These are phyloP conservation scores for Cephalopachus bancanus DNA, from an alignment of 2,797 vertebrate species.

Conservation along the genomic window DNA sequence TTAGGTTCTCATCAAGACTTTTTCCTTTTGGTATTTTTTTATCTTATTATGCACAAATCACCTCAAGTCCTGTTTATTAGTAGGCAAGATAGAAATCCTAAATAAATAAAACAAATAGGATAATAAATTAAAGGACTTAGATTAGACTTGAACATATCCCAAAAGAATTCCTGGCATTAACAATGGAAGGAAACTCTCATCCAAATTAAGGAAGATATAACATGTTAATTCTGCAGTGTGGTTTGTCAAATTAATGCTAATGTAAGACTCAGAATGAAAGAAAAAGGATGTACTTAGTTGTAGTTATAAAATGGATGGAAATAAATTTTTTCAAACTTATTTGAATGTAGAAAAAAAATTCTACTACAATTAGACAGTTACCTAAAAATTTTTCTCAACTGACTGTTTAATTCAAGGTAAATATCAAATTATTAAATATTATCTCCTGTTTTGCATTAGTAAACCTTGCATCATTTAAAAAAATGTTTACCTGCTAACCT, in stretches of 20 bases:
- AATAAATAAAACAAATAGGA: constrained; percentile 66
- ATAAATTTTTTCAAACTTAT: constrained; percentile 34
- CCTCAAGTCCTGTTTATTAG: constrained; percentile 36
- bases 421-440: constrained; percentile 21
- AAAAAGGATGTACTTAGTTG: neutral
- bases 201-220: constrained; percentile 64
- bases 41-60: constrained; percentile 26
- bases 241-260: constrained; percentile 64
- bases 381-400: neutral
- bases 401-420: neutral
- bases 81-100: constrained; percentile 50
- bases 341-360: constrained; percentile 43
- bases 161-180: constrained; percentile 60
- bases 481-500: constrained; percentile 31
- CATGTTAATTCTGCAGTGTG: neutral
- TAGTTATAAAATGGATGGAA: neutral
- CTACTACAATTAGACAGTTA: constrained; percentile 14
- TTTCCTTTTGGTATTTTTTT: constrained; percentile 57
- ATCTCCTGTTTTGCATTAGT: neutral
- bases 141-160: constrained; percentile 32
- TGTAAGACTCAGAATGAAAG: neutral
- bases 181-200: constrained; percentile 8
- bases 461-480: neutral
- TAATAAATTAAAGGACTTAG: constrained; percentile 63
- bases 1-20: constrained; percentile 20